Conservation (phyloP, 2,797 vertebrate species). For the Lophius americanus region DNA sequence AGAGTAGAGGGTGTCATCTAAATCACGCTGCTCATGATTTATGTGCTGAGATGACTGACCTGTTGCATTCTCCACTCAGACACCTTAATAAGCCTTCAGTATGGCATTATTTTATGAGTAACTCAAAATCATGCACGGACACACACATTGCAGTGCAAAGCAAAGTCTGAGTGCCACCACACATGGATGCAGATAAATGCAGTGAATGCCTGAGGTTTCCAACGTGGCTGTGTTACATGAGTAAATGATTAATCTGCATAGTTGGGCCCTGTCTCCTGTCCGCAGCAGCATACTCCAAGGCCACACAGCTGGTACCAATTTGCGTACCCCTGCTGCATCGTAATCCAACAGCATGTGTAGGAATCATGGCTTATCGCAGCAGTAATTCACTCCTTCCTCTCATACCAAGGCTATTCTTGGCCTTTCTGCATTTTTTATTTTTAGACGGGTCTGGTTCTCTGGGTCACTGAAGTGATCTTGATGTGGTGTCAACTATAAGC, state of each 20-base stretch:
- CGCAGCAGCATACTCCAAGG: slow-evolving; percentile 78
- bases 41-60: slow-evolving; percentile 15
- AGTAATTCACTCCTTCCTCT: slow-evolving; percentile 81
- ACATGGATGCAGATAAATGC: slow-evolving; percentile 82
- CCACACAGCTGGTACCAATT: slow-evolving; percentile 86
- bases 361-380: slow-evolving; percentile 81
- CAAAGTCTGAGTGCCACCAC: slow-evolving; percentile 67
- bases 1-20: slow-evolving; percentile 11
- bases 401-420: slow-evolving; percentile 81
- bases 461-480: slow-evolving; percentile 78
- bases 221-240: slow-evolving; percentile 81
- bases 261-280: slow-evolving; percentile 79
- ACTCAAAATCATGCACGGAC: not conserved
- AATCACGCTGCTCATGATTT: slow-evolving; percentile 26
- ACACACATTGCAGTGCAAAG: slow-evolving; percentile 14
- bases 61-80: slow-evolving; percentile 12
- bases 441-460: slow-evolving; percentile 79
- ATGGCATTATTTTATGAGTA: slow-evolving; percentile 41
- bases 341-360: slow-evolving; percentile 80
- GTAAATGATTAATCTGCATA: slow-evolving; percentile 84
- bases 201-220: slow-evolving; percentile 82
- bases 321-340: slow-evolving; percentile 74
- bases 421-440: slow-evolving; percentile 76
- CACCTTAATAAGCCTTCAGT: slow-evolving; percentile 39
- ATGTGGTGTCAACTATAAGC: slow-evolving; percentile 67